Percentiles rank a stretch among this genome's conserved stretches.
Conservation (phyloP, 2,888 invertebrate genomes). For the Bembecia ichneumoniformis region DNA sequence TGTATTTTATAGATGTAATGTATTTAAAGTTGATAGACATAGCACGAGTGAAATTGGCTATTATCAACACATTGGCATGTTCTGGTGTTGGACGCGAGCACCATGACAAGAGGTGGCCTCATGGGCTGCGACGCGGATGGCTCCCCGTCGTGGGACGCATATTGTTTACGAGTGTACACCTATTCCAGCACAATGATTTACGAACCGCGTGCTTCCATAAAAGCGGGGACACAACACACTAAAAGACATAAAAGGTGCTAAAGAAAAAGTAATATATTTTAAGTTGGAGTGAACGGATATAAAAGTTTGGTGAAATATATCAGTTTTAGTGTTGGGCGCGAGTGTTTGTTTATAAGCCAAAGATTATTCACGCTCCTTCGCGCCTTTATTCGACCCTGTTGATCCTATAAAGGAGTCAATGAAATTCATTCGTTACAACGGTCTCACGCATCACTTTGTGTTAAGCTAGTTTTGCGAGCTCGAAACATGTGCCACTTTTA, state of each 20-base stretch:
- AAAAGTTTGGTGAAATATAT: slow-evolving; percentile 70
- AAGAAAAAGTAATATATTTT: slow-evolving; percentile 70
- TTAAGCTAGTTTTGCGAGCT: too few species aligned
- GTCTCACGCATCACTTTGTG: slow-evolving; percentile 21
- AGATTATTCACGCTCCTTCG: slow-evolving; percentile 62
- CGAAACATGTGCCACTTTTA: too few species aligned
- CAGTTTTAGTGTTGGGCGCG: slow-evolving; percentile 61
- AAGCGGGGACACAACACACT: slow-evolving; percentile 65
- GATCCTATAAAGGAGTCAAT: slow-evolving; percentile 14
- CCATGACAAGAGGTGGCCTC: neutral
- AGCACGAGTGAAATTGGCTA: neutral
- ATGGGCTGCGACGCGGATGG: slow-evolving; percentile 7
- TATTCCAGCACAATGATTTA: slow-evolving; percentile 71
- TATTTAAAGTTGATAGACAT: neutral
- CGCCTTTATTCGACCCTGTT: slow-evolving; percentile 3
- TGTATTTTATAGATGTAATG: neutral
- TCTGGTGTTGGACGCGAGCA: neutral
- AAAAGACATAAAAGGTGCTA: slow-evolving; percentile 72
- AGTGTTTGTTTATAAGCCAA: slow-evolving; percentile 61
- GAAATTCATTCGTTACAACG: slow-evolving; percentile 29
- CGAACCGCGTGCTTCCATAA: slow-evolving; percentile 64
- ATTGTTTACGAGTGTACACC: slow-evolving; percentile 62
- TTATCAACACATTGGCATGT: neutral
- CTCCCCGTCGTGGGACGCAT: slow-evolving; percentile 40
- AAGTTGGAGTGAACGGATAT: slow-evolving; percentile 65